Evolutionary conservation across 2,113 vertebrate species (phyloP), one percentile per base, ranked within the genome.

Genomic region (Hypomesus transpacificus): DNA sequence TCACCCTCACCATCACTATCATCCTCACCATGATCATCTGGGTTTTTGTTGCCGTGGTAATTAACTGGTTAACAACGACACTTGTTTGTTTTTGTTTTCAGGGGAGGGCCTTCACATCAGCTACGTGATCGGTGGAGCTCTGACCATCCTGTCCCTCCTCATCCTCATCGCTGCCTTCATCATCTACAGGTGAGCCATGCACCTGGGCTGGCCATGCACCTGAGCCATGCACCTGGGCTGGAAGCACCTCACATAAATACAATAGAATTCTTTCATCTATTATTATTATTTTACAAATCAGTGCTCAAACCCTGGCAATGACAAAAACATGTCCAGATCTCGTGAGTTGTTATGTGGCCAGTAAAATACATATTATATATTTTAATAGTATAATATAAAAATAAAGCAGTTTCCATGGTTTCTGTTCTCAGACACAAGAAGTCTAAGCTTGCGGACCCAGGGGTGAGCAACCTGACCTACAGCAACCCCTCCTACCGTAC

Each of bases 401-500:
- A 11, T 46, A 46, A 46, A 46, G 39, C 34, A 3, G 39, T 65
- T 16, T 50, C 63, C 63, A 31, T 59, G 17, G 6, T 0, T 54
- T 71, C 64, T 14, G 3, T 68, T 57, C 68, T 64, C 89, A 99
- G 97, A 82, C 96, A 97, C 84, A 98, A 95, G 84, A 97, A 95
- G 66, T 94, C 94, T 2, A 98, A 98, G 91, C 95, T 98, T 75
- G 94, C 95, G 0, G 97, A 98, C 62, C 92, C 95, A 4, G 94
- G 92, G 28, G 88, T 98, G 88, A 95, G 95, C 71, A 98, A 97
- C 83, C 89, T 99, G 69, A 99, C 97, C 18, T 99, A 99, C 89
- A 98, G 95, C 83, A 99, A 99, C 80, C 97, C 97, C 2, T 99
- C 97, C 0, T 99, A 99, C 75, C 90, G 96, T 34, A 98, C 97